phyloP scores from a whole-genome alignment of 2,797 vertebrate species.

The Catostomus latipinnis region DNA sequence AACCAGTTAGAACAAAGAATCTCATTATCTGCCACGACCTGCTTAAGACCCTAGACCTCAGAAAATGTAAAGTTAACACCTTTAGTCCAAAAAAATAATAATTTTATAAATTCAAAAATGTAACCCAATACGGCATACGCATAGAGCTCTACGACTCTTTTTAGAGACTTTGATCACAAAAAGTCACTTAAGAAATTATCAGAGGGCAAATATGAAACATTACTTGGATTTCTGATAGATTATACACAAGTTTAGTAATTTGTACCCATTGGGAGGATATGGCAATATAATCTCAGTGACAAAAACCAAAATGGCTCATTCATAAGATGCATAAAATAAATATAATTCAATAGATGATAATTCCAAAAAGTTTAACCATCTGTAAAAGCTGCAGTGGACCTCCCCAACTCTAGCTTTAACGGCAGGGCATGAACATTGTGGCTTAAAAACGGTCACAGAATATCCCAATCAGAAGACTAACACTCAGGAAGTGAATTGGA shows the following conservation, averaged over 20 bases:
- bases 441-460: too few species aligned
- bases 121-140: not conserved
- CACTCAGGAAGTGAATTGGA: too few species aligned
- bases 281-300: too few species aligned
- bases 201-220: conserved; percentile 4
- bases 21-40: conserved; percentile 71
- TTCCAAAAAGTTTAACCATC: too few species aligned
- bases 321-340: too few species aligned
- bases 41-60: not conserved
- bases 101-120: not conserved
- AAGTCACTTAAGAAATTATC: not conserved
- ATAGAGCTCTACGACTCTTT: not conserved
- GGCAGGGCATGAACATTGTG: too few species aligned
- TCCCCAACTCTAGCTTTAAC: too few species aligned
- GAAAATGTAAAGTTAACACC: not conserved
- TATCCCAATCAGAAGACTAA: too few species aligned
- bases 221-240: not conserved
- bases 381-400: too few species aligned
- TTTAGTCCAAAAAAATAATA: conserved; percentile 11
- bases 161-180: not conserved
- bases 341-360: too few species aligned
- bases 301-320: too few species aligned
- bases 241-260: not conserved
- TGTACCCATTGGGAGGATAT: not conserved
- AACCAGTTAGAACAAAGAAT: conserved; percentile 73